Conservation (phyloP, 2,797 vertebrate species). For the Percopsis omiscomaycus region DNA sequence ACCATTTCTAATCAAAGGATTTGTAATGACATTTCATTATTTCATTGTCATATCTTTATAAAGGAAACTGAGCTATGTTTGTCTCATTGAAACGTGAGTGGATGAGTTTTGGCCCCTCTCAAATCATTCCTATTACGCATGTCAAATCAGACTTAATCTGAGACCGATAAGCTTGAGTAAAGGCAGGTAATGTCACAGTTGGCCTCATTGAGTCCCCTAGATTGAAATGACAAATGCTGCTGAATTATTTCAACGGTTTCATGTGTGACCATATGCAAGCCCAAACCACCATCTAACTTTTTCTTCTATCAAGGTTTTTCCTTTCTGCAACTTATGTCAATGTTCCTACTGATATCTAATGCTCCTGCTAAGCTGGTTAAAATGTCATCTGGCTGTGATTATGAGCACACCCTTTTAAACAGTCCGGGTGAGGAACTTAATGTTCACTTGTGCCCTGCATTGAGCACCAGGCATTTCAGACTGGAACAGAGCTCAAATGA, state of each 20-base stretch:
- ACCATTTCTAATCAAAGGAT: constrained; percentile 55
- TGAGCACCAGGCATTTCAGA: constrained; percentile 61
- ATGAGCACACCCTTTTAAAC: constrained; percentile 58
- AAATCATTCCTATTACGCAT: constrained; percentile 42
- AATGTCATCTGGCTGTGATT: constrained; percentile 51
- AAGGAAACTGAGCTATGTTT: constrained; percentile 32
- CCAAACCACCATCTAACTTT: constrained; percentile 21
- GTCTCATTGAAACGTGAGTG: constrained; percentile 50
- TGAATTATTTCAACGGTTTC: constrained; percentile 27
- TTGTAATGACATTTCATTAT: constrained; percentile 56
- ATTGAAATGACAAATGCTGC: constrained; percentile 40
- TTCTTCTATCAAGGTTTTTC: constrained; percentile 23
- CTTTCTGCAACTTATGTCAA: constrained; percentile 40
- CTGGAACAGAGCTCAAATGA: constrained; percentile 62
- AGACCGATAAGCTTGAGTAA: constrained; percentile 29
- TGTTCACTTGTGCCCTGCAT: constrained; percentile 59
- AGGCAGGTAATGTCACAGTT: constrained; percentile 49
- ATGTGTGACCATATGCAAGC: constrained; percentile 30
- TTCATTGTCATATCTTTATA: constrained; percentile 34
- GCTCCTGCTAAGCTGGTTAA: no score
- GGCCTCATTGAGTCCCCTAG: constrained; percentile 31
- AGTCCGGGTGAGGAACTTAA: constrained; percentile 59
- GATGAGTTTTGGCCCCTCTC: constrained; percentile 54
- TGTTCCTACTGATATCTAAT: constrained; percentile 40
- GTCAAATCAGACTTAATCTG: constrained; percentile 57